phyloP scores from a whole-genome alignment of 1,140 invertebrate genomes.

The Meloidogyne floridensis region DNA sequence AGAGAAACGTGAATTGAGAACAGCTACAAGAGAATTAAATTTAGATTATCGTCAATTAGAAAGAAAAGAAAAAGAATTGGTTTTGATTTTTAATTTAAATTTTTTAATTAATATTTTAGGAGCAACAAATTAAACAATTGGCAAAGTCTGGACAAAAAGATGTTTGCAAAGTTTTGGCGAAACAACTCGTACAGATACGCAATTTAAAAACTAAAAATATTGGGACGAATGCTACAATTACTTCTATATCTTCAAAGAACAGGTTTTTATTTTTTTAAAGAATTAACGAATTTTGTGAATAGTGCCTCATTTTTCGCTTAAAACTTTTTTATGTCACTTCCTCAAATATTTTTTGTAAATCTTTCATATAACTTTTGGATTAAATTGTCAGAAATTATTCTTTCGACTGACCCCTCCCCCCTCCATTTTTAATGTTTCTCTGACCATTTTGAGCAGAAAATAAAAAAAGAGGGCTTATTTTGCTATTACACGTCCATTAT shows the following conservation, averaged over 20 bases:
- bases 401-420: no score
- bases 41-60: conserved; percentile 79
- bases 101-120: conserved; percentile 69
- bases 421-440: no score
- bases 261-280: conserved; percentile 67
- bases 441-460: no score
- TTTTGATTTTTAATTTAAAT: conserved; percentile 66
- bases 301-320: no score
- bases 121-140: conserved; percentile 84
- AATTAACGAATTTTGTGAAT: no score
- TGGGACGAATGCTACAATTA: conserved; percentile 76
- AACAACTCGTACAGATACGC: conserved; percentile 82
- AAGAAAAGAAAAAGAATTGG: conserved; percentile 84
- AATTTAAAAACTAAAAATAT: conserved; percentile 84
- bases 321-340: no score
- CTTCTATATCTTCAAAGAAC: conserved; percentile 79
- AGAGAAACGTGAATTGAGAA: conserved; percentile 78
- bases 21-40: conserved; percentile 80
- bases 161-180: conserved; percentile 76
- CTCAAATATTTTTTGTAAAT: no score
- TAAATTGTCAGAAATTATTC: no score
- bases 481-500: background rate
- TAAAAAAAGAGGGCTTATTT: no score
- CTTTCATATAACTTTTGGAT: no score
- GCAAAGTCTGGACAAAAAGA: conserved; percentile 84